These are phyloP conservation scores for Graptemys geographica DNA, from an alignment of 2,797 vertebrate species.

Conservation along the genomic window DNA sequence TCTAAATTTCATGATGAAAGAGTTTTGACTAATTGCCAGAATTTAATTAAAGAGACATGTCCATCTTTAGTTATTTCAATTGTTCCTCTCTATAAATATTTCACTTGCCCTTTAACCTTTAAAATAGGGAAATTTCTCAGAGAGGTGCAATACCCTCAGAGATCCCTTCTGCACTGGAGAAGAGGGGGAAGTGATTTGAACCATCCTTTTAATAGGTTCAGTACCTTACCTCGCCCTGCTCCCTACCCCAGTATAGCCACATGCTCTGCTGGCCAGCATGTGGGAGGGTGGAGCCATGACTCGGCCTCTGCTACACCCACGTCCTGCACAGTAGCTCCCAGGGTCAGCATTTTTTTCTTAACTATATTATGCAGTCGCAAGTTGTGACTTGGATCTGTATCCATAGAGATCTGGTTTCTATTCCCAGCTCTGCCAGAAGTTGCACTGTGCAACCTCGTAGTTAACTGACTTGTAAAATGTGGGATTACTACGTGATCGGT, in stretches of 20 bases:
- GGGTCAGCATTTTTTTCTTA: background rate
- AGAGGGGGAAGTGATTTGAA: background rate
- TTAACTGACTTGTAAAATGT: too few species aligned
- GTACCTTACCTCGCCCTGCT: background rate
- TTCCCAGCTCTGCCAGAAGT: background rate
- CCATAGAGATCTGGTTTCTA: background rate
- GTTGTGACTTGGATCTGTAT: rapidly evolving
- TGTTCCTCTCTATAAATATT: background rate
- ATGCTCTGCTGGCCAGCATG: rapidly evolving
- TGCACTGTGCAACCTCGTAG: background rate
- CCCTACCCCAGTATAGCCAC: background rate
- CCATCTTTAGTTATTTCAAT: background rate
- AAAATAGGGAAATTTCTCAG: background rate
- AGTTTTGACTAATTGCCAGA: rapidly evolving
- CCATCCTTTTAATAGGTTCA: rapidly evolving
- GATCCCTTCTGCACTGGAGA: rapidly evolving
- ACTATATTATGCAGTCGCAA: too few species aligned
- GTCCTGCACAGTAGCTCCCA: background rate
- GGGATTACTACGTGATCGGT: too few species aligned
- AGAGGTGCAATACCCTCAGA: background rate
- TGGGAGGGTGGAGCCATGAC: background rate
- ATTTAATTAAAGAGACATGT: background rate
- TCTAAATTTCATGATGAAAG: background rate
- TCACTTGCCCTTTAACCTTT: background rate
- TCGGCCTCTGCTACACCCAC: background rate